Evolutionary conservation across 2,888 invertebrate genomes (phyloP), one percentile per base, ranked within the genome.

Genomic region (Neoitamus cyanurus): DNA sequence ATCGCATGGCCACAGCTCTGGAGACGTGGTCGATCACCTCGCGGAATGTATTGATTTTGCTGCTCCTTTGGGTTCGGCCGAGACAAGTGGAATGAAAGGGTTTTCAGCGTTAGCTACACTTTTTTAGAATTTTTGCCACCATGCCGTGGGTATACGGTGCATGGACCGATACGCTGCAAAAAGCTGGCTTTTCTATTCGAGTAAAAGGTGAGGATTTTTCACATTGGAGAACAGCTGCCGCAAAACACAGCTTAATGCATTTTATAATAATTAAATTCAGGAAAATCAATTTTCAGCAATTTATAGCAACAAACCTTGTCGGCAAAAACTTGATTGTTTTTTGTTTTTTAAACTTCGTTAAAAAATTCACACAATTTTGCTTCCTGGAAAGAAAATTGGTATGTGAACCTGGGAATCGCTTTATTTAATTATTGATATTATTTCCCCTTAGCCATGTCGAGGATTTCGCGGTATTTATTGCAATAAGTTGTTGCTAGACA

Each of bases 1-100:
- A 87, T 83, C 87, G 84, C 84, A 72, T 72, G 83, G 86, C 85
- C 83, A 70, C 80, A 78, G 84, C 13, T 37, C 36, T n/a, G 77
- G 42, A 73, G 68, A 84, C 73, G 72, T 75, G 85, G 82, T 75
- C 84, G 82, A 84, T 82, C 73, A 84, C 80, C 58, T 68, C 70
- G 25, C 37, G 73, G 34, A 80, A 78, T 42, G 36, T 25, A n/a
- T n/a, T 48, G 25, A 36, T 31, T 9, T 28, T 13, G 15, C 1
- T 31, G 30, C 36, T 77, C 46, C 84, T 70, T 48, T 70, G 25
- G 72, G 58, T 36, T 68, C 83, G 34, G 70, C 78, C 84, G 83
- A 83, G 28, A 30, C 83, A 83, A 83, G 80, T 73, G 72, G 30
- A 48, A 36, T 58, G 15, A 20, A 58, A 58, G 58, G 25, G 25